Evolutionary conservation across 2,888 invertebrate species (phyloP), one percentile per base, ranked within the genome.

Genomic region (Nymphalis urticae): DNA sequence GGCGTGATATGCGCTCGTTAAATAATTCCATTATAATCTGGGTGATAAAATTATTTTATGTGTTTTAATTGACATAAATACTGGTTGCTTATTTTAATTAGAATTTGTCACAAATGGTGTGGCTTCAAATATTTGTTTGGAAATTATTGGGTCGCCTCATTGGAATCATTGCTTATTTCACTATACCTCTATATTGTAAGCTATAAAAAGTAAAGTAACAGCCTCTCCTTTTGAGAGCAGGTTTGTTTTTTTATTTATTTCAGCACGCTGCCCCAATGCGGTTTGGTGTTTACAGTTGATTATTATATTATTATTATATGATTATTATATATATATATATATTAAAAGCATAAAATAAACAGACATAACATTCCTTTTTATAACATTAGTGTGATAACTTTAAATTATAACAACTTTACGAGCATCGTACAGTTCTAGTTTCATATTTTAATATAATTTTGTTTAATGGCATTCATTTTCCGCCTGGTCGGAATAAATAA

Each of bases 391-490:
- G 27, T 17, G 17, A 56, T 32, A 56, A 32, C 27, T 32, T 56
- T 13, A 56, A 56, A 56, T 56, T 56, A 56, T 56, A 56, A 42
- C 8, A 50, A 19, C 42, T 58, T 42, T 42, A 58, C 42, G 58
- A 58, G 58, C 19, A 4, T 17, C 64, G 54, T 59, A 13, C 56
- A 21, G 50, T 16, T 58, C 42, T 62, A 63, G 50, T 58, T 56
- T 67, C 27, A 32, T 27, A 27, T 24, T 58, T 62, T 27, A 17
- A 48, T 62, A 48, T 48, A 64, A 64, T 64, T 58, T 51, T 48
- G 58, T 64, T 58, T 59, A 62, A 58, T 62, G 56, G n/a, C 56
- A 62, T 54, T 32, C 47, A 67, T 66, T 66, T 53, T 60, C 42
- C 17, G 51, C 42, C 10, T 42, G 21, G 19, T 17, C 58, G 19